These are phyloP conservation scores for Hoplostethus atlanticus DNA, from an alignment of 2,797 vertebrate genomes.

Conservation along the genomic window DNA sequence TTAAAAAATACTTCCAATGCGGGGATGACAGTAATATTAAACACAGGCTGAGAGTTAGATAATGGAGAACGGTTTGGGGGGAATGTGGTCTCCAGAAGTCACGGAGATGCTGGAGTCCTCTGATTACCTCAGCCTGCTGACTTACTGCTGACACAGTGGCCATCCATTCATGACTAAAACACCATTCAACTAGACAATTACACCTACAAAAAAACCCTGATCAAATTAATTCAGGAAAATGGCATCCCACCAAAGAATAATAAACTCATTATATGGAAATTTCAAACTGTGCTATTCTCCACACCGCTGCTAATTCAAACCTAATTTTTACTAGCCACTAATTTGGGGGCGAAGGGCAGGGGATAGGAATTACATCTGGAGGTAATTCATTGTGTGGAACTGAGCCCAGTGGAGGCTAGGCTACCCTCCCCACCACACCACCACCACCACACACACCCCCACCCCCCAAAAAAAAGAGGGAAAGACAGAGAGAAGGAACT, in stretches of 20 bases:
- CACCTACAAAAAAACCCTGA: slow-evolving; percentile 64
- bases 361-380: slow-evolving; percentile 87
- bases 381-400: slow-evolving; percentile 84
- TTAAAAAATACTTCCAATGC: slow-evolving; percentile 54
- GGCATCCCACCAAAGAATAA: slow-evolving; percentile 84
- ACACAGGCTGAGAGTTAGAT: slow-evolving; percentile 26
- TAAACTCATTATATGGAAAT: slow-evolving; percentile 88
- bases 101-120: slow-evolving; percentile 44
- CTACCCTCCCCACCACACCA: slow-evolving; percentile 55
- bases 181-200: slow-evolving; percentile 81
- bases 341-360: slow-evolving; percentile 80
- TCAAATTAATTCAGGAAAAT: slow-evolving; percentile 79
- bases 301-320: slow-evolving; percentile 83
- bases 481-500: slow-evolving; percentile 69
- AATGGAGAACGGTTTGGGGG: slow-evolving; percentile 31
- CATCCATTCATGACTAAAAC: slow-evolving; percentile 76
- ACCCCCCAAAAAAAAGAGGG: slow-evolving; percentile 36
- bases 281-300: slow-evolving; percentile 80
- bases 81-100: slow-evolving; percentile 45
- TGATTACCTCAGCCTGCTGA: slow-evolving; percentile 59
- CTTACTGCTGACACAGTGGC: slow-evolving; percentile 68
- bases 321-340: slow-evolving; percentile 88
- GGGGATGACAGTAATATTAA: slow-evolving; percentile 35
- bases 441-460: not conserved
- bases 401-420: slow-evolving; percentile 77